Percentiles rank a stretch among this genome's conserved stretches.
These are phyloP conservation scores for Limnephilus rhombicus DNA, from an alignment of 2,888 invertebrate genomes.

Conservation along the genomic window DNA sequence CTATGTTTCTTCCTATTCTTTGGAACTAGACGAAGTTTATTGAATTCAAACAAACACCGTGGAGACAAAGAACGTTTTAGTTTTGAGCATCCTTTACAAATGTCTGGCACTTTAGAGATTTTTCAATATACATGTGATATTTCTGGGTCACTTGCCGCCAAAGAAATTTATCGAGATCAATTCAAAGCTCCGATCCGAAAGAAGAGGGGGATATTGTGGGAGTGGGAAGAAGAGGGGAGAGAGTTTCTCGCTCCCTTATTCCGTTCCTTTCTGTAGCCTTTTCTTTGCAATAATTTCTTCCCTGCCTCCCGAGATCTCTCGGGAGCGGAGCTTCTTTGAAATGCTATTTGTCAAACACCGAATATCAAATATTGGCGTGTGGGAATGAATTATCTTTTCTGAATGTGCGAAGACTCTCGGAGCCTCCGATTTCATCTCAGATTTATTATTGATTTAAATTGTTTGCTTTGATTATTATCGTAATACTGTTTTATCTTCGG, in stretches of 20 bases:
- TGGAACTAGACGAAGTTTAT: not conserved
- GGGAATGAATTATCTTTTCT: slow-evolving; percentile 44
- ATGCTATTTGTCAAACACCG: slow-evolving; percentile 44
- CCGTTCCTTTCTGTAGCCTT: slow-evolving; percentile 24
- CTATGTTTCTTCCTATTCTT: not conserved
- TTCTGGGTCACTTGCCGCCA: slow-evolving; percentile 65
- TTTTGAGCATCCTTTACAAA: slow-evolving; percentile 57
- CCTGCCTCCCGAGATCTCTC: not conserved
- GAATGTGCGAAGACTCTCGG: not conserved
- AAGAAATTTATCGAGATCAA: slow-evolving; percentile 65
- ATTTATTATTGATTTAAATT: slow-evolving; percentile 31
- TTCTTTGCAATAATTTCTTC: slow-evolving; percentile 42
- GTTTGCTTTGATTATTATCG: not conserved
- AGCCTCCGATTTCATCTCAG: not conserved
- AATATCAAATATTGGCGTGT: slow-evolving; percentile 49
- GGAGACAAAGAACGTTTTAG: slow-evolving; percentile 23
- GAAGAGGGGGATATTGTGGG: not conserved
- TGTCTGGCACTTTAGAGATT: slow-evolving; percentile 64
- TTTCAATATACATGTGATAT: slow-evolving; percentile 65
- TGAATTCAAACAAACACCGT: slow-evolving; percentile 39
- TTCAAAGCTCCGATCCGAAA: slow-evolving; percentile 43
- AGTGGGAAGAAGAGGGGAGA: not conserved
- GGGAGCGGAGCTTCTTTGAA: slow-evolving; percentile 32
- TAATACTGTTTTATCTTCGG: not conserved
- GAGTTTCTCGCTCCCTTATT: not conserved